Percentiles rank a stretch among this genome's conserved stretches.
Conservation (phyloP, 2,113 vertebrate species). For the Leptobrachium ailaonicum region DNA sequence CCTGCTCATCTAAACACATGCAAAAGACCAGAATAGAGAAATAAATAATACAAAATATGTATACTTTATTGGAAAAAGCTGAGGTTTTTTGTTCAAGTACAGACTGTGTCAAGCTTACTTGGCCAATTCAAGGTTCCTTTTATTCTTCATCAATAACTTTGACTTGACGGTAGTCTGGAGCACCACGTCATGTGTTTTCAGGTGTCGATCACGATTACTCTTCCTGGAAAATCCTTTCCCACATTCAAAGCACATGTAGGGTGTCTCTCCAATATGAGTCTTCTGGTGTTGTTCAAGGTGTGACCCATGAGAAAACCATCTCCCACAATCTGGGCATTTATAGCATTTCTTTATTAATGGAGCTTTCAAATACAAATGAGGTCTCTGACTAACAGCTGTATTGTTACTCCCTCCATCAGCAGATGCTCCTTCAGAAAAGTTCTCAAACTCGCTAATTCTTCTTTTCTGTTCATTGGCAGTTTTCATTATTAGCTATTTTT, state of each 20-base stretch:
- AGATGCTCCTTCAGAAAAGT: neutral
- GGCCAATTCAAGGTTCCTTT: no score
- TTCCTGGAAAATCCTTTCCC: conserved; percentile 45
- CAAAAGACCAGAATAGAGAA: no score
- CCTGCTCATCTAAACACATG: no score
- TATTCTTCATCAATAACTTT: no score
- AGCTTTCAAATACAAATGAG: neutral
- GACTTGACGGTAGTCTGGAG: neutral
- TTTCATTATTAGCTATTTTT: neutral
- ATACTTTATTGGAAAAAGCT: no score
- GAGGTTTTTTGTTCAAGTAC: no score
- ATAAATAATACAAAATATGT: no score
- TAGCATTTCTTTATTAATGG: conserved; percentile 57
- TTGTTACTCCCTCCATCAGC: neutral
- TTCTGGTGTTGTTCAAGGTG: conserved; percentile 63
- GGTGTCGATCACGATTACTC: neutral
- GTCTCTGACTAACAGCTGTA: neutral
- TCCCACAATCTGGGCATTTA: conserved; percentile 61
- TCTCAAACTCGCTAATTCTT: neutral
- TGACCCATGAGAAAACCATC: conserved; percentile 60
- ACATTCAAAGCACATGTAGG: conserved; percentile 62
- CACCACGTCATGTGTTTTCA: neutral
- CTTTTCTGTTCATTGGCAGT: neutral
- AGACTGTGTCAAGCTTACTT: no score
- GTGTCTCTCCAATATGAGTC: conserved; percentile 62